Evolutionary conservation across 92 coral and sea anemone genomes (phyloP), one percentile per base, ranked within the genome.

Genomic region (Virgularia gustaviana): DNA sequence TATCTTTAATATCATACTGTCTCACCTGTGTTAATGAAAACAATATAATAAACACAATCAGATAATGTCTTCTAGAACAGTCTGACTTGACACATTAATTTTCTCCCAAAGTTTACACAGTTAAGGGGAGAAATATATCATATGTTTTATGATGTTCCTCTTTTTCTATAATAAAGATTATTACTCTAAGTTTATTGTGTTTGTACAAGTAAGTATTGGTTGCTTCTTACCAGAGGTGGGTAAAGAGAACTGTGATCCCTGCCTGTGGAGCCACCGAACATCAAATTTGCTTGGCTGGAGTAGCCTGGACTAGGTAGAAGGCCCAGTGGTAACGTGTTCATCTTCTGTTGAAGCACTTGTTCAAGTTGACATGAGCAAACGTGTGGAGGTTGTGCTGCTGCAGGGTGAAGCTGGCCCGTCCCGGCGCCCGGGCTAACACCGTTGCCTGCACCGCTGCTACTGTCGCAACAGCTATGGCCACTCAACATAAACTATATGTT

Each of bases 351-450:
- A 56, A 94, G 79, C 6, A 94, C 96, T 30, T 96, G 78, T 51
- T 94, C 99, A 19, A 94, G 71, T 52, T 94, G 99, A 44, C 96
- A 94, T 20, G 99, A 91, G 56, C 99, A 94, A 33, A 94, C 88
- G 0, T 91, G 88, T 43, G 79, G 89, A n/a, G 71, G 60, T 9
- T 53, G 7, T 9, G 41, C 54, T 22, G 72, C 37, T 9, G 72
- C 41, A 9, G 39, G 60, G 10, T 58, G 33, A 28, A 68, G 61
- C 42, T 47, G 75, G 3, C 58, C 58, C 28, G 58, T 22, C 10
- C 58, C 58, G n/a, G n/a, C n/a, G n/a, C n/a, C n/a, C n/a, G n/a
- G n/a, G n/a, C n/a, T n/a, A n/a, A n/a, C n/a, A n/a, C n/a, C n/a
- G n/a, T n/a, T n/a, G n/a, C n/a, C n/a, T n/a, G n/a, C n/a, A n/a